Base-by-base conservation (phyloP, 2,797 vertebrate species). In the Gymnothorax reevesii region DNA sequence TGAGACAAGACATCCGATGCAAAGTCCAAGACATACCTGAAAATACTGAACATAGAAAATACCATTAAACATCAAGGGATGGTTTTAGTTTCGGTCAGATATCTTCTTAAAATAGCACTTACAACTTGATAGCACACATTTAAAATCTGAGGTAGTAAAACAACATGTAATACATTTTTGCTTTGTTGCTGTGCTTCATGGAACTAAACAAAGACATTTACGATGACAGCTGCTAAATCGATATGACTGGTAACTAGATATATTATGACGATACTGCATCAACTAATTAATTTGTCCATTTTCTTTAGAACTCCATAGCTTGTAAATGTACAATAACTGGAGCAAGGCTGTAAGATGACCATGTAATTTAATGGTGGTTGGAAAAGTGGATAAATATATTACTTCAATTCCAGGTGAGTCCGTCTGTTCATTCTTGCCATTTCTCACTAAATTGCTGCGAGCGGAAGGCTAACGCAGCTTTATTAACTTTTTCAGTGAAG, bases 101-200 rank as follows among this genome's bases (percentile, higher is more conserved):
- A 22, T 22, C n/a, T n/a, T 54, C 49, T 10, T 5, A 55, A 54
- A 80, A 77, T 12, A 42, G 73, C 27, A 52, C 20, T 80, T 80
- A 80, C 52, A 52, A 54, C 77, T 80, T 22, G 4, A 79, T 10
- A 79, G 13, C 6, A 54, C 42, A 49, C 42, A 52, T 79, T 54
- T n/a, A 54, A 80, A 54, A 22, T 80, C 52, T 80, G 77, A 80
- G 77, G 77, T 80, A 80, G 77, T 80, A 49, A 8, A n/a, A 49
- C 77, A 22, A 20, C 73, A 77, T 42, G 13, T 49, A 77, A 77
- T 6, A 77, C 73, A 77, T 20, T 22, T 80, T 77, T 73, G 33
- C 12, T 15, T 2, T 13, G 49, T 80, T 80, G 49, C 54, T n/a
- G 42, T 73, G 42, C 42, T 52, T 80, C 77, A 80, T 54, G 49